Percentiles rank a stretch among this genome's conserved stretches.
These are phyloP conservation scores for Drosophila leontia DNA, from an alignment of 1,140 invertebrate genomes.

Conservation along the genomic window DNA sequence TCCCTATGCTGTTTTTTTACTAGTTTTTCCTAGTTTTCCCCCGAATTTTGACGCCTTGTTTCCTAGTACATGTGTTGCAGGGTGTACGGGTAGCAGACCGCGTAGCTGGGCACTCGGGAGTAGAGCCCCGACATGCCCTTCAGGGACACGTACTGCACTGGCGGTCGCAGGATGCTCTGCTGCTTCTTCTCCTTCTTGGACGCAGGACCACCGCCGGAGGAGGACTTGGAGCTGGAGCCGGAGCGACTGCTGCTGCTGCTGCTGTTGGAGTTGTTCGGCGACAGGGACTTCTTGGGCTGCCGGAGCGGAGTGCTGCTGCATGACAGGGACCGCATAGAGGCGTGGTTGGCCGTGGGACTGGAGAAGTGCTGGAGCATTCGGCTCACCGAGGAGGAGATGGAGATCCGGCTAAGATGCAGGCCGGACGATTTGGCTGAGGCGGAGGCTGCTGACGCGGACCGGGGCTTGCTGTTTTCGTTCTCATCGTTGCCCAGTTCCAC, in stretches of 20 bases:
- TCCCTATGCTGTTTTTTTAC: slow-evolving; percentile 1
- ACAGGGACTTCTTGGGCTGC: slow-evolving; percentile 59
- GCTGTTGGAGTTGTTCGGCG: slow-evolving; percentile 45
- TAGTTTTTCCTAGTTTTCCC: neutral
- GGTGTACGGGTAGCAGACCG: slow-evolving; percentile 79
- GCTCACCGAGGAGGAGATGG: slow-evolving; percentile 87
- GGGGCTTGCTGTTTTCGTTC: slow-evolving; percentile 42
- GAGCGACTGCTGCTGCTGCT: slow-evolving; percentile 53
- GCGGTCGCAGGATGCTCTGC: slow-evolving; percentile 84
- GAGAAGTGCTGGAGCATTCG: slow-evolving; percentile 88
- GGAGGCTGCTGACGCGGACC: slow-evolving; percentile 53
- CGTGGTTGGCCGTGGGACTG: slow-evolving; percentile 52
- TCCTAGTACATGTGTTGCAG: slow-evolving; percentile 70
- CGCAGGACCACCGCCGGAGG: slow-evolving; percentile 29
- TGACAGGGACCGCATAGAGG: slow-evolving; percentile 87
- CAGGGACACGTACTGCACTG: slow-evolving; percentile 80
- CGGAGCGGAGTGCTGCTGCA: slow-evolving; percentile 86
- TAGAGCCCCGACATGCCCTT: slow-evolving; percentile 84
- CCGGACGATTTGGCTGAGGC: slow-evolving; percentile 51
- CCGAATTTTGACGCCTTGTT: neutral
- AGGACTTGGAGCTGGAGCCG: slow-evolving; percentile 32
- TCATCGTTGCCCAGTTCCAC: slow-evolving; percentile 25
- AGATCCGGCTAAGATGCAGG: slow-evolving; percentile 77
- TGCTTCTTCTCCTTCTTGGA: slow-evolving; percentile 78
- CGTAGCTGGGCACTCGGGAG: slow-evolving; percentile 78